Percentiles rank a stretch among this genome's conserved stretches.
These are phyloP conservation scores for Aurelia sp. DNA, from an alignment of 30 jellyfish, hydroid and myxozoan genomes.

Conservation along the genomic window DNA sequence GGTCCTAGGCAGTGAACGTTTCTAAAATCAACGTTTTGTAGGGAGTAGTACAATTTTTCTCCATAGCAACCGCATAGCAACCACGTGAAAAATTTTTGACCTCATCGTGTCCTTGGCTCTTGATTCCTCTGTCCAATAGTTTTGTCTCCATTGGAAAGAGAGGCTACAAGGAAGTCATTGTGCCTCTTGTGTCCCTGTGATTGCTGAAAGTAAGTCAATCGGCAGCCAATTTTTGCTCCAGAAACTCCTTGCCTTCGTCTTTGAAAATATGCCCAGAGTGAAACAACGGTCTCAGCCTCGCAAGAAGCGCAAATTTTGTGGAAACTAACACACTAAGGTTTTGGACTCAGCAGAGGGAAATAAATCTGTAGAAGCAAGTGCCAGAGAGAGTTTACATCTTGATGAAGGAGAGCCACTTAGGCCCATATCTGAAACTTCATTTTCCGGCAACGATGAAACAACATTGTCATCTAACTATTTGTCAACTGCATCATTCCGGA, in stretches of 20 bases:
- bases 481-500: too few relatives aligned
- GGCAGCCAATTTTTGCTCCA: neutral
- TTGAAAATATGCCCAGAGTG: neutral
- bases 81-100: neutral
- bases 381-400: neutral
- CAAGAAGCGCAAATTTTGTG: conserved; percentile 12
- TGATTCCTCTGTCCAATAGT: conserved; percentile 2
- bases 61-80: conserved; percentile 34
- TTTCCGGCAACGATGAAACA: too few relatives aligned
- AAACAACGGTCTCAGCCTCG: neutral
- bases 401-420: too few relatives aligned
- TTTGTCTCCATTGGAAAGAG: too few relatives aligned
- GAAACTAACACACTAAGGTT: conserved; percentile 7
- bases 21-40: neutral
- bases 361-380: neutral
- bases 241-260: too few relatives aligned
- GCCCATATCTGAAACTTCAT: too few relatives aligned
- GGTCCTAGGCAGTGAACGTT: neutral
- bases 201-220: neutral
- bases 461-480: too few relatives aligned
- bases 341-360: neutral
- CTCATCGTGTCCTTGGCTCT: neutral
- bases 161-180: too few relatives aligned
- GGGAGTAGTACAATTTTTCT: neutral
- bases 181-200: too few relatives aligned